Evolutionary conservation across 1,140 invertebrate species (phyloP).

Genomic region (Macrobrachium rosenbergii): DNA sequence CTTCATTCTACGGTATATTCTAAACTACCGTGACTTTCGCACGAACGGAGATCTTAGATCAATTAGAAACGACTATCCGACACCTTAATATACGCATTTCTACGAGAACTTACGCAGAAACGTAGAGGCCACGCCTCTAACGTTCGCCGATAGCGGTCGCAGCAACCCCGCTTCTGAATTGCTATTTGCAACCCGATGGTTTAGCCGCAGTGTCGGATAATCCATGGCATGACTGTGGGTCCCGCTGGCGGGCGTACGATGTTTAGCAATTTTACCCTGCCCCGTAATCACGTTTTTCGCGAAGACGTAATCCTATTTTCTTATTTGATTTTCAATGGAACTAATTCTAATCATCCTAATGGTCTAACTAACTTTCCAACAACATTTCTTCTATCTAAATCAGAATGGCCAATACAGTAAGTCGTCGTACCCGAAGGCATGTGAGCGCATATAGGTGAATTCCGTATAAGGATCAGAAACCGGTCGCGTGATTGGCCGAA

Average conservation of each 20-base stretch:
- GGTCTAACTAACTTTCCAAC: too few relatives aligned
- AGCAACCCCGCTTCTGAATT: constrained; percentile 14
- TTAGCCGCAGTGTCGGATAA: constrained; percentile 63
- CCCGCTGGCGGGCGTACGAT: constrained; percentile 28
- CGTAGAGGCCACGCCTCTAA: background rate
- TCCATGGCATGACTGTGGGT: constrained; percentile 46
- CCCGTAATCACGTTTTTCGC: background rate
- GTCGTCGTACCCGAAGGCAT: constrained; percentile 8
- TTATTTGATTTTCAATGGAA: background rate
- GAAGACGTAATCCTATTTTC: background rate
- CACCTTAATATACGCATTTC: background rate
- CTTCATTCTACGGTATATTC: too few relatives aligned
- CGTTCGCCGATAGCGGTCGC: background rate
- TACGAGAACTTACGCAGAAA: background rate
- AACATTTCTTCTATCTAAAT: too few relatives aligned
- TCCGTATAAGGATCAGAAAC: constrained; percentile 52
- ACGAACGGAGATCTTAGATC: background rate
- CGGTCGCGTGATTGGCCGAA: constrained; percentile 32
- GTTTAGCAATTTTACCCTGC: background rate
- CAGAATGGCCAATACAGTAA: background rate
- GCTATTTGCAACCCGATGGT: constrained; percentile 44
- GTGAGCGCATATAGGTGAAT: constrained; percentile 18
- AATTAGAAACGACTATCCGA: background rate
- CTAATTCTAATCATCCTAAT: background rate
- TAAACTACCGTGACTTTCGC: too few relatives aligned